Conservation (phyloP, 2,113 vertebrate genomes). For the Hippolais icterina region DNA sequence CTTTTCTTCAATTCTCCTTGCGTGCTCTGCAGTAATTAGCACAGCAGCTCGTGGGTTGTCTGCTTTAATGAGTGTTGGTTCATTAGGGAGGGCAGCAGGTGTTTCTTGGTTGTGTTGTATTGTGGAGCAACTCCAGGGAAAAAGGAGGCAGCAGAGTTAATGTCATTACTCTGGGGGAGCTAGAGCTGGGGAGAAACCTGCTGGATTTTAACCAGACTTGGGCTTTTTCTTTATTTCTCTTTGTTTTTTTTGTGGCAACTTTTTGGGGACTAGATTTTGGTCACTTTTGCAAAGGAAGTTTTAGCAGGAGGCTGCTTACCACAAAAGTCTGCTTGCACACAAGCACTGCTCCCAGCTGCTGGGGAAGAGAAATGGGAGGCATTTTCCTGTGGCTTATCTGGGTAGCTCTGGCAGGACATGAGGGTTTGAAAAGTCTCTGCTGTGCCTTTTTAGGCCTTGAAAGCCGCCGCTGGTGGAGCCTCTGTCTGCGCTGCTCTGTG, state of each 20-base stretch:
- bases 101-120: background rate
- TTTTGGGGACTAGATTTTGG: background rate
- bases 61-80: background rate
- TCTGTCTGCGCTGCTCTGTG: background rate
- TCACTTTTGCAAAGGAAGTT: background rate
- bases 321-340: rapidly evolving
- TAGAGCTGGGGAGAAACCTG: background rate
- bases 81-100: conserved; percentile 7
- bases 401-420: background rate
- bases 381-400: background rate
- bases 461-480: rapidly evolving
- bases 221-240: background rate
- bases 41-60: background rate
- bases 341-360: background rate
- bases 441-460: background rate
- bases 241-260: background rate
- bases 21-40: background rate
- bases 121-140: background rate
- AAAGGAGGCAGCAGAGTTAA: background rate
- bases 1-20: background rate
- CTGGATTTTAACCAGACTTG: background rate
- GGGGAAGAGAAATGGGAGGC: background rate
- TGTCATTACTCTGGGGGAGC: background rate
- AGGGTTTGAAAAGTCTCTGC: background rate
- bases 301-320: rapidly evolving